Base-by-base conservation (phyloP, 2,888 invertebrate genomes). In the Microchrysa polita region DNA sequence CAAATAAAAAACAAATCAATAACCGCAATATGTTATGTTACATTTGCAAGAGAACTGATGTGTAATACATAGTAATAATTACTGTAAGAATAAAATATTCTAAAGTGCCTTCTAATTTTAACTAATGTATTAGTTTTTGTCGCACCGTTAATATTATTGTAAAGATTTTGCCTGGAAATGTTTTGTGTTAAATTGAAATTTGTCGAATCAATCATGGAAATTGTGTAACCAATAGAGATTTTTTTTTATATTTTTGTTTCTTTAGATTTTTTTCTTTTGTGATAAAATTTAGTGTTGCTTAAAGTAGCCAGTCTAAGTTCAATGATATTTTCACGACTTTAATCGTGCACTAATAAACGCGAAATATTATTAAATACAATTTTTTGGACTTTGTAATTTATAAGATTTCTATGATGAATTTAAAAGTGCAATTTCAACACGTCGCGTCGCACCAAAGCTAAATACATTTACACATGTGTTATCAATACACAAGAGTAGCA, bases 81-180 rank as follows among this genome's bases (percentile, higher is more conserved):
- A 14, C 57, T 10, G 40, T 40, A 40, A 40, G 55, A 69, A 69
- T 69, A 42, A 55, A 69, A 69, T 55, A 69, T 69, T 69, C 69
- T 69, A 57, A 69, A 69, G 69, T 69, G 69, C 69, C 69, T 69
- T 69, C 69, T 55, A 69, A 57, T 55, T 48, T 48, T 69, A 69
- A 18, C 27, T 34, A 34, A 53, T 34, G 27, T 27, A 27, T n/a
- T n/a, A n/a, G n/a, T n/a, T n/a, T n/a, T n/a, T n/a, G n/a, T n/a
- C n/a, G n/a, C n/a, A n/a, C n/a, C n/a, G n/a, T n/a, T 57, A 42
- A 42, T 52, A 34, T 23, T 42, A 42, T 42, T 42, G 12, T 48
- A n/a, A 48, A n/a, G 12, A n/a, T n/a, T n/a, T 48, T n/a, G 7
- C 12, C 12, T 42, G 42, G 7, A 42, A 42, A 48, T 48, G 12